Percentiles rank a stretch among this genome's conserved stretches.
Conservation (phyloP, 2,113 vertebrate genomes). For the Mobula birostris region DNA sequence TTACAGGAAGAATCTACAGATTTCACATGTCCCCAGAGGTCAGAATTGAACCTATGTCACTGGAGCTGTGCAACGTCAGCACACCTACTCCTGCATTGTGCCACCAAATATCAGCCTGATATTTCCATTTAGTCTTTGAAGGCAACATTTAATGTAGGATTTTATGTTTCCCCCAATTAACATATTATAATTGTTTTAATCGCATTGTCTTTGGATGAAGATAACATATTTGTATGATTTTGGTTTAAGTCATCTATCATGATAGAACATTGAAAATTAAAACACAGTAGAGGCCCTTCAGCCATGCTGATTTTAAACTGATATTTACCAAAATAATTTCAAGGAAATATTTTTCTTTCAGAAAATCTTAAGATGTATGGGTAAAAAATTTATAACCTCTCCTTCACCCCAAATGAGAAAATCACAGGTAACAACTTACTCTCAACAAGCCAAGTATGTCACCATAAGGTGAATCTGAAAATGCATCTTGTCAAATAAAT, state of each 20-base stretch:
- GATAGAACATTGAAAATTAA: too few relatives aligned
- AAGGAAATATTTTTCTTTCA: neutral
- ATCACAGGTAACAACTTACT: neutral
- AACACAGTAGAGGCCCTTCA: too few relatives aligned
- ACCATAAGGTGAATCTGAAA: neutral
- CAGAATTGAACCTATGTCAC: too few relatives aligned
- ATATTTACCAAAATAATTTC: too few relatives aligned
- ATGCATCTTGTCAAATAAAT: neutral
- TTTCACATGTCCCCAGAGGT: too few relatives aligned
- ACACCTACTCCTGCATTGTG: too few relatives aligned
- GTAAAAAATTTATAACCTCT: neutral
- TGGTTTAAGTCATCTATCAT: neutral
- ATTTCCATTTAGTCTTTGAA: neutral
- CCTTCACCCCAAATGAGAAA: neutral
- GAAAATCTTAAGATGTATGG: neutral
- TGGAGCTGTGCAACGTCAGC: too few relatives aligned
- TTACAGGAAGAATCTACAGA: too few relatives aligned
- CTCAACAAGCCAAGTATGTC: neutral
- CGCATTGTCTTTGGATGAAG: neutral
- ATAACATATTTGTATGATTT: neutral
- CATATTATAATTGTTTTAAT: neutral
- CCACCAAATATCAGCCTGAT: neutral
- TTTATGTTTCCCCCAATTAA: neutral
- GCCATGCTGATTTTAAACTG: neutral
- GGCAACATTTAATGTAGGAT: neutral